Conservation (phyloP, 2,113 vertebrate genomes). For the Chitala chitala region DNA sequence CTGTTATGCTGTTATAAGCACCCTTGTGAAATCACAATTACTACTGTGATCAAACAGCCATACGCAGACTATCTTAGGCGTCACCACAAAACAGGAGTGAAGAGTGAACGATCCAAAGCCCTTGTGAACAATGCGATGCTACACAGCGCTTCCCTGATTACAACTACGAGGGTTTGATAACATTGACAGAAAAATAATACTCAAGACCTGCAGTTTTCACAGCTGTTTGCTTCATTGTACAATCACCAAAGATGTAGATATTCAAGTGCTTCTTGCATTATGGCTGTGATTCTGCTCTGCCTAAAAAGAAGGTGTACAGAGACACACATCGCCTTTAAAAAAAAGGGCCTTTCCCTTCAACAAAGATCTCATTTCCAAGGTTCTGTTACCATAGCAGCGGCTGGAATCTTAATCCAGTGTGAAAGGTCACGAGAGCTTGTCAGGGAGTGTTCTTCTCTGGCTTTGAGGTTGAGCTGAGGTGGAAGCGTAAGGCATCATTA, state of each 20-base stretch:
- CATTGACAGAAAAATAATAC: neutral
- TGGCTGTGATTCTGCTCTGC: neutral
- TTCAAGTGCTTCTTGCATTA: too few relatives aligned
- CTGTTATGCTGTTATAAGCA: too few relatives aligned
- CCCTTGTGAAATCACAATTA: too few relatives aligned
- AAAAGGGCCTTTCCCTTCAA: slow-evolving; percentile 57
- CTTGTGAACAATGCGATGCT: too few relatives aligned
- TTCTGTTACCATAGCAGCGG: slow-evolving; percentile 57
- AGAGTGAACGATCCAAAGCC: too few relatives aligned
- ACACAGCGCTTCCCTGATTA: too few relatives aligned
- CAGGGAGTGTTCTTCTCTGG: slow-evolving; percentile 59
- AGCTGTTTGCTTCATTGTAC: neutral
- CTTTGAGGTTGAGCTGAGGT: neutral
- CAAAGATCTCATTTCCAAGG: slow-evolving; percentile 65
- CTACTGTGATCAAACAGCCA: too few relatives aligned
- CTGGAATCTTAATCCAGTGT: slow-evolving; percentile 65
- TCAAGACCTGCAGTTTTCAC: neutral
- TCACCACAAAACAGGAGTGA: too few relatives aligned
- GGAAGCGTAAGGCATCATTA: slow-evolving; percentile 29
- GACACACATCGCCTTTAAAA: slow-evolving; percentile 35
- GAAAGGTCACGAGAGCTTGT: slow-evolving; percentile 63
- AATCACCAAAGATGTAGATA: neutral
- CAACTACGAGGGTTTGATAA: neutral
- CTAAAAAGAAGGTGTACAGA: slow-evolving; percentile 14
- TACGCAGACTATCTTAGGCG: too few relatives aligned